A percentile compares a stretch with the other conserved stretches of the same genome.
These are phyloP conservation scores for Ictidomys tridecemlineatus DNA, from an alignment of 2,113 vertebrate genomes.

Conservation along the genomic window DNA sequence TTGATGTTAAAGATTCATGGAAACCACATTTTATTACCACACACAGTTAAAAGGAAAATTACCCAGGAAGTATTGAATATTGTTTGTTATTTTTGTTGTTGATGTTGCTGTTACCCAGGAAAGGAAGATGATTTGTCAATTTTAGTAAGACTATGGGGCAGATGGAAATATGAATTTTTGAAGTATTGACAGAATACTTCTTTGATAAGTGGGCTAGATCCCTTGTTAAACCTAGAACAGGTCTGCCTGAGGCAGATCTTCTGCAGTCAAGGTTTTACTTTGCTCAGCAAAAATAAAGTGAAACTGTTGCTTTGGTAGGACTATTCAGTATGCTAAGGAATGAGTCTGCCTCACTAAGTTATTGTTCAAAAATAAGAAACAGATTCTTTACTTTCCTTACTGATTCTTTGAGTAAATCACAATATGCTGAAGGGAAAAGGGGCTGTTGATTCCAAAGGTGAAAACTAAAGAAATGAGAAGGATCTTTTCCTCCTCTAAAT, in stretches of 20 bases:
- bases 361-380: neutral
- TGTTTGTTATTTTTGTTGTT: neutral
- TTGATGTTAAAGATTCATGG: neutral
- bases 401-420: neutral
- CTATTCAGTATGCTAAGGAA: neutral
- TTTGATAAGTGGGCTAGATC: constrained; percentile 10
- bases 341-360: neutral
- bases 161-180: constrained; percentile 22
- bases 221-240: constrained; percentile 52
- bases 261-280: constrained; percentile 8
- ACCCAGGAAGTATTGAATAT: neutral
- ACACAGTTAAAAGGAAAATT: neutral
- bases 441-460: neutral
- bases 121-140: neutral
- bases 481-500: constrained; percentile 22
- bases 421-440: neutral
- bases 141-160: neutral
- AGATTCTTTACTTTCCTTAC: neutral
- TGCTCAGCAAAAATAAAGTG: constrained; percentile 40
- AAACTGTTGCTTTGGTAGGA: constrained; percentile 35
- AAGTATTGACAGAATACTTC: constrained; percentile 46
- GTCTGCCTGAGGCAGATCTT: constrained; percentile 21
- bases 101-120: neutral
- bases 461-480: neutral
- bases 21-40: neutral